Conservation (phyloP, 2,113 vertebrate species). For the Nanger granti region DNA sequence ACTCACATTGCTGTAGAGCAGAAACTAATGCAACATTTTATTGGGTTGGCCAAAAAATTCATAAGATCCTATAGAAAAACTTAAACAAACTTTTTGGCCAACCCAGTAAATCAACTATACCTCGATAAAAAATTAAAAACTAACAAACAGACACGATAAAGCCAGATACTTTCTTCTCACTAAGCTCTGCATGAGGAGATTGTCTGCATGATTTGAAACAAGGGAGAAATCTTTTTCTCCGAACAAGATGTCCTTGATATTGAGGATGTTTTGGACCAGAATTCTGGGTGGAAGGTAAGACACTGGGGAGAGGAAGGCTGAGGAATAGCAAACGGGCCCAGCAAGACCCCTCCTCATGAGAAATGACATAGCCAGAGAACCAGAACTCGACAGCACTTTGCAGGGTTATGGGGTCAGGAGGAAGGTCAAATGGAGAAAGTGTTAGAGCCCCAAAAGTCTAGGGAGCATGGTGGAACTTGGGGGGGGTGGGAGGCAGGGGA, state of each 20-base stretch:
- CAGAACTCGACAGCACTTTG: background rate
- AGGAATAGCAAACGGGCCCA: background rate
- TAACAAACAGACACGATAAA: background rate
- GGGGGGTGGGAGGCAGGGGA: accelerated
- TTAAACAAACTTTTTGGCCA: background rate
- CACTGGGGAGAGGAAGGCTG: background rate
- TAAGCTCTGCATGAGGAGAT: background rate
- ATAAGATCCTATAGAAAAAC: background rate
- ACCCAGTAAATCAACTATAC: background rate
- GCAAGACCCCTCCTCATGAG: background rate
- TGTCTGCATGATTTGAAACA: background rate
- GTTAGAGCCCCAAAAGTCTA: background rate
- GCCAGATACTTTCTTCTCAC: background rate
- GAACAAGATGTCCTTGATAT: background rate
- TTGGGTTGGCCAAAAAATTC: background rate
- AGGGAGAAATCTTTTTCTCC: background rate
- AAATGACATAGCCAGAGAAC: background rate
- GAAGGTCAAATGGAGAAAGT: background rate
- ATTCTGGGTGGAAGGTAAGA: background rate
- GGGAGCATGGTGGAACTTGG: background rate
- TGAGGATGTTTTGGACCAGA: background rate
- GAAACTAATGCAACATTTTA: background rate
- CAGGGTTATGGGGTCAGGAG: too few relatives aligned
- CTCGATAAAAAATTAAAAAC: background rate
- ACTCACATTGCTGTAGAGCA: background rate